phyloP scores from a whole-genome alignment of 2,888 invertebrate genomes.

The Panzeria rudis region DNA sequence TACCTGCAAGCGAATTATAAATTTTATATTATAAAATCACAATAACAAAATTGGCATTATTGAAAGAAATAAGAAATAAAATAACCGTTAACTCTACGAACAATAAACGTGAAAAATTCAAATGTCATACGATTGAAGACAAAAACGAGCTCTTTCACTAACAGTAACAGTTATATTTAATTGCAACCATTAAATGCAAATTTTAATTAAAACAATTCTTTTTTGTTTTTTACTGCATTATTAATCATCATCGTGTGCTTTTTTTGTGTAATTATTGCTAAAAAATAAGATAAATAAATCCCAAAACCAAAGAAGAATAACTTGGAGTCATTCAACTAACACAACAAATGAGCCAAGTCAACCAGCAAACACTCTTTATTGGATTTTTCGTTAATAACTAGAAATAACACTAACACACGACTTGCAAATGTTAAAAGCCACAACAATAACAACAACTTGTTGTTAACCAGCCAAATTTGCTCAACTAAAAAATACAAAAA shows the following conservation, averaged over 20 bases:
- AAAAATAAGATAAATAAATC: conserved; percentile 28
- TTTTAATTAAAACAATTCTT: conserved; percentile 1
- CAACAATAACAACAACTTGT: conserved; percentile 43
- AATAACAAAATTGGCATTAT: conserved; percentile 33
- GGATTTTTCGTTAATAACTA: conserved; percentile 37
- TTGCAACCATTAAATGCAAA: background rate
- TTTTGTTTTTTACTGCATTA: conserved; percentile 11
- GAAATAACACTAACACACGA: conserved; percentile 40
- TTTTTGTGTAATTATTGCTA: conserved; percentile 11
- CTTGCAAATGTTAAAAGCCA: conserved; percentile 44
- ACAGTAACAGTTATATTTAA: conserved; percentile 12
- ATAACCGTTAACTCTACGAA: conserved; percentile 53
- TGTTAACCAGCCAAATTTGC: conserved; percentile 58
- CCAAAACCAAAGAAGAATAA: conserved; percentile 49
- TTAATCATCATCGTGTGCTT: conserved; percentile 9
- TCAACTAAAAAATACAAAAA: conserved; percentile 14
- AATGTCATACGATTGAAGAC: conserved; percentile 18
- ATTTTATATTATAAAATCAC: conserved; percentile 18
- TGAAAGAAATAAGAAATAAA: conserved; percentile 16
- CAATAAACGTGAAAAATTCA: conserved; percentile 21
- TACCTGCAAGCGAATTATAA: conserved; percentile 10
- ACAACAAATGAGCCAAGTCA: conserved; percentile 25
- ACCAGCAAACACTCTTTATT: conserved; percentile 29
- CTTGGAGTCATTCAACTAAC: conserved; percentile 54
- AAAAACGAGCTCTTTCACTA: conserved; percentile 31